phyloP scores from a whole-genome alignment of 2,888 invertebrate species.

The Adelognathus sp. region DNA sequence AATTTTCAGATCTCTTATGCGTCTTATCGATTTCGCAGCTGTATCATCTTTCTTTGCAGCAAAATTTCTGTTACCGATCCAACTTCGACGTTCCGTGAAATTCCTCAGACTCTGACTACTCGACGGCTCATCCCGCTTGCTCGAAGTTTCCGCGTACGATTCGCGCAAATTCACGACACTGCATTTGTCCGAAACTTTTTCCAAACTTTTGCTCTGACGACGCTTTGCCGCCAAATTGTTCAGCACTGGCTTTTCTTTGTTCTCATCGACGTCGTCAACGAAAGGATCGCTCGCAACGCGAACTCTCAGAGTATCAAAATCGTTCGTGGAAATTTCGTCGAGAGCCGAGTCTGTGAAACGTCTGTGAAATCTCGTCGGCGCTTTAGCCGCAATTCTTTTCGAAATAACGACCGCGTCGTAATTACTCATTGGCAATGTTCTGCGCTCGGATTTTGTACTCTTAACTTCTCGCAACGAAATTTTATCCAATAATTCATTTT shows the following conservation, averaged over 20 bases:
- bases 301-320: neutral
- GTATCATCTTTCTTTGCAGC: neutral
- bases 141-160: no score
- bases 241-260: neutral
- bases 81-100: neutral
- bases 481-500: neutral
- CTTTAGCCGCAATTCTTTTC: neutral
- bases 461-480: neutral
- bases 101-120: no score
- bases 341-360: neutral
- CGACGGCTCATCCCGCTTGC: no score
- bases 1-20: neutral
- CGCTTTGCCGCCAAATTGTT: neutral
- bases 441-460: neutral
- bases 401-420: neutral
- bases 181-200: neutral
- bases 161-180: no score
- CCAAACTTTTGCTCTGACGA: neutral
- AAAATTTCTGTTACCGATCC: no score
- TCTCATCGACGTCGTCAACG: neutral
- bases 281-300: no score
- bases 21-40: neutral
- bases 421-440: neutral
- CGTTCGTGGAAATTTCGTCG: neutral
- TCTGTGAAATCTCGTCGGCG: neutral